Percentiles rank a stretch among this genome's conserved stretches.
Conservation (phyloP, 2,888 invertebrate genomes). For the Drosophila maculinotata region DNA sequence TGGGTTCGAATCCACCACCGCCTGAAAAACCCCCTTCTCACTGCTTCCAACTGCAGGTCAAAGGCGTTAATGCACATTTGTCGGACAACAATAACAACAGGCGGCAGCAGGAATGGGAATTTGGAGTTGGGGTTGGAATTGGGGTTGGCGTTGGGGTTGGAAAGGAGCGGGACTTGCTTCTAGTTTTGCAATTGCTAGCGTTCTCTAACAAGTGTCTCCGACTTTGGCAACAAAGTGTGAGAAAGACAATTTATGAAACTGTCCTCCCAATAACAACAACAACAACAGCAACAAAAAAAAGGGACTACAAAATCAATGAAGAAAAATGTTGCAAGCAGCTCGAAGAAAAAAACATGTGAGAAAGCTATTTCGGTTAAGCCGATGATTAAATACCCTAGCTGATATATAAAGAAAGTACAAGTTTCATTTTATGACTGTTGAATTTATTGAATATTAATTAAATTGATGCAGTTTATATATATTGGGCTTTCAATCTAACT, state of each 20-base stretch:
- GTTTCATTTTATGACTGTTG: too few species aligned
- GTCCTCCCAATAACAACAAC: conserved; percentile 31
- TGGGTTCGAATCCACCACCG: conserved; percentile 35
- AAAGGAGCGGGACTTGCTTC: conserved; percentile 21
- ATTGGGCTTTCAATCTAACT: too few species aligned
- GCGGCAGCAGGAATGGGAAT: background rate
- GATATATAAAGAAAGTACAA: background rate
- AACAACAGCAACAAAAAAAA: conserved; percentile 33
- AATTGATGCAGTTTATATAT: too few species aligned
- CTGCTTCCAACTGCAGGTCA: conserved; percentile 67
- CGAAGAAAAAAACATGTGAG: conserved; percentile 12
- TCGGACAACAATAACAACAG: conserved; percentile 41
- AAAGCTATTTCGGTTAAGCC: background rate
- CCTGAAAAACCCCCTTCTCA: conserved; percentile 9
- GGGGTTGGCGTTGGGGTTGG: background rate
- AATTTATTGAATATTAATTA: too few species aligned
- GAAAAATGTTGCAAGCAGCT: conserved; percentile 57
- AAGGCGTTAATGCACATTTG: conserved; percentile 81
- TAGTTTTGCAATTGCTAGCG: conserved; percentile 46
- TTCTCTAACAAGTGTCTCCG: conserved; percentile 76
- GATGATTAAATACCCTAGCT: conserved; percentile 32
- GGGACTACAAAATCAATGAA: conserved; percentile 64
- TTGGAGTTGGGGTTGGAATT: background rate
- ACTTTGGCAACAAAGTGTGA: conserved; percentile 39
- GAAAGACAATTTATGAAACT: conserved; percentile 75